phyloP scores from a whole-genome alignment of 2,888 invertebrate genomes.

The Megastigmus dorsalis region DNA sequence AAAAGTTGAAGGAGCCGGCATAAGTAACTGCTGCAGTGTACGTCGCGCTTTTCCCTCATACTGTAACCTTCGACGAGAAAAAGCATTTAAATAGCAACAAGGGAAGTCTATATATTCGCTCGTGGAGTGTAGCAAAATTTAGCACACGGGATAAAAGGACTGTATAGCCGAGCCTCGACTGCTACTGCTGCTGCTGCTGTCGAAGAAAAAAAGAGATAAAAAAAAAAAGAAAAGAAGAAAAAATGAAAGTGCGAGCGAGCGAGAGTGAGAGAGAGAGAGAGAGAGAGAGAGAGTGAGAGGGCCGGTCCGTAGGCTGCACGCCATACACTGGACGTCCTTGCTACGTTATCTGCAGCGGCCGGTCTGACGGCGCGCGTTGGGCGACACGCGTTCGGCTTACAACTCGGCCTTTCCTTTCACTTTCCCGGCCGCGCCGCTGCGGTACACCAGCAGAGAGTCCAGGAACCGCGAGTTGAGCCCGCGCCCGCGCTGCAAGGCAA shows the following conservation, averaged over 20 bases:
- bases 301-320: conserved; percentile 65
- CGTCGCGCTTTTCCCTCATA: too few relatives aligned
- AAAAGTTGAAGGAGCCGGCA: too few relatives aligned
- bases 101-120: too few relatives aligned
- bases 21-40: too few relatives aligned
- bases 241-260: conserved; percentile 26
- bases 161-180: too few relatives aligned
- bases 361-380: background rate
- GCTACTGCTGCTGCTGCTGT: too few relatives aligned
- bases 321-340: conserved; percentile 74
- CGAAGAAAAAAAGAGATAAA: conserved; percentile 3
- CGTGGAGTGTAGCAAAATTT: too few relatives aligned
- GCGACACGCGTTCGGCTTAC: conserved; percentile 68
- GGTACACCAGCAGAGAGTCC: background rate
- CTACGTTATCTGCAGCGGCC: conserved; percentile 68
- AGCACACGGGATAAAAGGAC: too few relatives aligned
- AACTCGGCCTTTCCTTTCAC: too few relatives aligned
- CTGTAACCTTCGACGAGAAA: too few relatives aligned
- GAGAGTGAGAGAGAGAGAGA: conserved; percentile 60
- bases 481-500: background rate
- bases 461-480: background rate
- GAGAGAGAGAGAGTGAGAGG: conserved; percentile 59
- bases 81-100: too few relatives aligned
- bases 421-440: conserved; percentile 62
- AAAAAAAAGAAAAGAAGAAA: too few relatives aligned